Evolutionary conservation across 2,113 vertebrate species (phyloP).

Genomic region (Burhinus oedicnemus): DNA sequence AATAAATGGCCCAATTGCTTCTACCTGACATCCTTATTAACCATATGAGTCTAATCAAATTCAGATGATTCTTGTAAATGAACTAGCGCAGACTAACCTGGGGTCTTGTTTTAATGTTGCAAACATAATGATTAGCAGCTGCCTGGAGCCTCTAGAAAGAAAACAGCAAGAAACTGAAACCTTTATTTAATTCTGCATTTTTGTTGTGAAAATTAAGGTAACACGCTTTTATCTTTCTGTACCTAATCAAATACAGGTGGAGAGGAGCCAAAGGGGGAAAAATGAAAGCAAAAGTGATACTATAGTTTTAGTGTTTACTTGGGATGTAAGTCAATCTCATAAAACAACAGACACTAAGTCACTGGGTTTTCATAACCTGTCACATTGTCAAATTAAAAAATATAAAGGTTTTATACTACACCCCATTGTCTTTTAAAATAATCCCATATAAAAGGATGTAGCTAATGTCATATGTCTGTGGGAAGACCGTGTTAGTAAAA

Average conservation of each 20-base stretch:
- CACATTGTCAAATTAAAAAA: neutral
- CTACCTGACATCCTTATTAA: constrained; percentile 41
- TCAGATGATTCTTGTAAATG: constrained; percentile 66
- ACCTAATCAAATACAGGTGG: constrained; percentile 62
- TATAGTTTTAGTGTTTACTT: neutral
- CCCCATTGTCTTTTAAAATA: neutral
- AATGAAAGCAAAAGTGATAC: constrained; percentile 9
- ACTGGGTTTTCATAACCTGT: neutral
- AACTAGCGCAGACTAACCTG: constrained; percentile 67
- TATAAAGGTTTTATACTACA: neutral
- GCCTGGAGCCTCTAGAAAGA: neutral
- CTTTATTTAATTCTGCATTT: constrained; percentile 65
- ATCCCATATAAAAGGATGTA: neutral
- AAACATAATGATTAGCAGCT: constrained; percentile 75
- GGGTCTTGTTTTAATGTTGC: constrained; percentile 68
- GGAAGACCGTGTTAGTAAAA: neutral
- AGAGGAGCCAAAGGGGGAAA: neutral
- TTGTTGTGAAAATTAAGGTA: constrained; percentile 42
- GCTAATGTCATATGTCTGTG: neutral
- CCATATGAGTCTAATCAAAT: constrained; percentile 74
- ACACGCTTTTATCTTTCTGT: constrained; percentile 38
- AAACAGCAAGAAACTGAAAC: constrained; percentile 35
- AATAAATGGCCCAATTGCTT: neutral
- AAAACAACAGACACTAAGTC: neutral
- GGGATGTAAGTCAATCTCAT: neutral